Conservation (phyloP, 2,113 vertebrate genomes). For the Scortum barcoo region DNA sequence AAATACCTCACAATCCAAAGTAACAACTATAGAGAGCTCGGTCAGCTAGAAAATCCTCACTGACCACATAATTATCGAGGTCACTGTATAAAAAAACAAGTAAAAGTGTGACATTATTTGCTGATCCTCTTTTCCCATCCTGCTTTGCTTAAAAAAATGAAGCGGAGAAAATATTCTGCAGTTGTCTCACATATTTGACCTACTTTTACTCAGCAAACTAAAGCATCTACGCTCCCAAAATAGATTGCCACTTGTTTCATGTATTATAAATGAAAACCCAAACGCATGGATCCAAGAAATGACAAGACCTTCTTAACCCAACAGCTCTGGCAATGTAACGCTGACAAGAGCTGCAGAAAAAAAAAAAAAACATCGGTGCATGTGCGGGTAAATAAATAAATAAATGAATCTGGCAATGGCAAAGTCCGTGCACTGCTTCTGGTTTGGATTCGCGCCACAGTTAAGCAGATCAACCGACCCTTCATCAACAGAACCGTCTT, state of each 20-base stretch:
- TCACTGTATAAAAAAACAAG: not conserved
- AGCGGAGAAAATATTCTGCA: constrained; percentile 36
- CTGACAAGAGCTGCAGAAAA: constrained; percentile 25
- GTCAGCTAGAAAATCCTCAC: not conserved
- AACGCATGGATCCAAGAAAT: constrained; percentile 50
- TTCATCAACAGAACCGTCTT: constrained; percentile 24
- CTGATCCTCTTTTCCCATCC: constrained; percentile 20
- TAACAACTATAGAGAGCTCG: not conserved
- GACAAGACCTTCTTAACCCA: constrained; percentile 55
- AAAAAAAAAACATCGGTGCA: constrained; percentile 21
- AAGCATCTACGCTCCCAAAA: constrained; percentile 66
- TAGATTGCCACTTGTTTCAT: constrained; percentile 72
- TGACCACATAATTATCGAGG: not conserved
- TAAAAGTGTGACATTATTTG: constrained; percentile 12
- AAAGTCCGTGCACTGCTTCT: constrained; percentile 12
- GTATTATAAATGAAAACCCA: constrained; percentile 66
- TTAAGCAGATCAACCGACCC: constrained; percentile 21
- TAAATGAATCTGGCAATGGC: constrained; percentile 33
- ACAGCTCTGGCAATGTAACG: constrained; percentile 27
- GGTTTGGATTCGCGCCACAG: constrained; percentile 22
- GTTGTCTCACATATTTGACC: constrained; percentile 63
- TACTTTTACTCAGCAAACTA: constrained; percentile 58
- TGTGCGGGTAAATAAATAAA: constrained; percentile 30
- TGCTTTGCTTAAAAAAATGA: constrained; percentile 30
- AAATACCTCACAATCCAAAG: not conserved